These are phyloP conservation scores for Amazona ochrocephala DNA, from an alignment of 2,797 vertebrate species.

Conservation along the genomic window DNA sequence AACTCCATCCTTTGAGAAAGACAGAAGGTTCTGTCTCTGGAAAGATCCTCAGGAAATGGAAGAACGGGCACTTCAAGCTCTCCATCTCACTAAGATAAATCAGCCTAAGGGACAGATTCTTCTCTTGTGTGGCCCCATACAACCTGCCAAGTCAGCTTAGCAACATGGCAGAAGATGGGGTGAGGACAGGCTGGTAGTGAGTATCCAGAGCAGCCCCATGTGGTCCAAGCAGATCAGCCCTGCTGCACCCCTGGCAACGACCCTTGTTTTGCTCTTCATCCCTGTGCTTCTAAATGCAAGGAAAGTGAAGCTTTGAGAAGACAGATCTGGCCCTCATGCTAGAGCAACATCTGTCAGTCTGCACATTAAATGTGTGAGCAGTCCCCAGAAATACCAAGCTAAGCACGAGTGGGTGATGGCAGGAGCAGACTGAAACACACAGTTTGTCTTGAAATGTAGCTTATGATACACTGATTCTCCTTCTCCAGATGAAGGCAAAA, in stretches of 20 bases:
- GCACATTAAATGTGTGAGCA: background rate
- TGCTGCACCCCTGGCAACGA: background rate
- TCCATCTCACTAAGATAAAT: background rate
- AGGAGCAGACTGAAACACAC: background rate
- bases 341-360: background rate
- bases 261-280: background rate
- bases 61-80: background rate
- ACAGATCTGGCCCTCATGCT: background rate
- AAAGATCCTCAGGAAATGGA: background rate
- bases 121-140: background rate
- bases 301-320: background rate
- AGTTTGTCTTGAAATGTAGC: background rate
- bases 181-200: background rate
- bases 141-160: background rate
- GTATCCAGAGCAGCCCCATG: background rate
- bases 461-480: background rate
- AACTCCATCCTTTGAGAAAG: background rate
- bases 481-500: background rate
- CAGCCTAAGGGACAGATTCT: background rate
- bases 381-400: background rate
- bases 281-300: background rate
- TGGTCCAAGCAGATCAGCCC: background rate
- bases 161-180: background rate
- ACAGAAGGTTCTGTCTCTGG: background rate
- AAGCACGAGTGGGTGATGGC: background rate